phyloP scores from a whole-genome alignment of 2,888 invertebrate genomes.

The Epirrita christyi region DNA sequence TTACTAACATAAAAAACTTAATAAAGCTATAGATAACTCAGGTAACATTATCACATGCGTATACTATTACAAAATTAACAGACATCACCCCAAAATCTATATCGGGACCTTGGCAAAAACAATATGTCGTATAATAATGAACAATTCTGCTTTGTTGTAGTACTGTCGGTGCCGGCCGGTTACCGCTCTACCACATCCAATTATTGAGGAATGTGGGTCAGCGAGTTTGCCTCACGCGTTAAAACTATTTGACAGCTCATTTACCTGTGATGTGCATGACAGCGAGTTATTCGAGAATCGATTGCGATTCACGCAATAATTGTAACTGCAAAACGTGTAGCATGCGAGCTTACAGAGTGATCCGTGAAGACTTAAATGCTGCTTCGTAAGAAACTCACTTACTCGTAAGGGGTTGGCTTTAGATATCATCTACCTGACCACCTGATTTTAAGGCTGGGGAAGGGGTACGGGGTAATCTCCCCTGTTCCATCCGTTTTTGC shows the following conservation, averaged over 20 bases:
- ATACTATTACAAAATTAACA: background rate
- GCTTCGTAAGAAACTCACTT: background rate
- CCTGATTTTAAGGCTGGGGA: too few relatives aligned
- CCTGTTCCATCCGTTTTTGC: too few relatives aligned
- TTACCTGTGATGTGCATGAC: conserved; percentile 32
- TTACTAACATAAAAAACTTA: too few relatives aligned
- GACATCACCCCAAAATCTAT: background rate
- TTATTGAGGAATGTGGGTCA: conserved; percentile 46
- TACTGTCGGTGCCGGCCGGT: conserved; percentile 32
- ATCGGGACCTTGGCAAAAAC: conserved; percentile 31
- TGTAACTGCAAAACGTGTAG: conserved; percentile 9
- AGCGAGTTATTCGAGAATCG: conserved; percentile 25
- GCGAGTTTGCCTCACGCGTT: conserved; percentile 40
- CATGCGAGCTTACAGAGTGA: conserved; percentile 13
- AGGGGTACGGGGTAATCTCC: too few relatives aligned
- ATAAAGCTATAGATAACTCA: too few relatives aligned
- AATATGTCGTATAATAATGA: conserved; percentile 32
- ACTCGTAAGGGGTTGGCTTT: too few relatives aligned
- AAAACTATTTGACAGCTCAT: conserved; percentile 39
- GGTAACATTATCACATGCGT: too few relatives aligned
- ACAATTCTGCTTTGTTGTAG: conserved; percentile 14
- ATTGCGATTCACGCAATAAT: conserved; percentile 27
- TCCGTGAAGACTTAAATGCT: background rate
- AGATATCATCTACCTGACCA: too few relatives aligned
- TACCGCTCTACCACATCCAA: conserved; percentile 33